Conservation (phyloP, 2,888 invertebrate species). For the Cepaea hortensis region DNA sequence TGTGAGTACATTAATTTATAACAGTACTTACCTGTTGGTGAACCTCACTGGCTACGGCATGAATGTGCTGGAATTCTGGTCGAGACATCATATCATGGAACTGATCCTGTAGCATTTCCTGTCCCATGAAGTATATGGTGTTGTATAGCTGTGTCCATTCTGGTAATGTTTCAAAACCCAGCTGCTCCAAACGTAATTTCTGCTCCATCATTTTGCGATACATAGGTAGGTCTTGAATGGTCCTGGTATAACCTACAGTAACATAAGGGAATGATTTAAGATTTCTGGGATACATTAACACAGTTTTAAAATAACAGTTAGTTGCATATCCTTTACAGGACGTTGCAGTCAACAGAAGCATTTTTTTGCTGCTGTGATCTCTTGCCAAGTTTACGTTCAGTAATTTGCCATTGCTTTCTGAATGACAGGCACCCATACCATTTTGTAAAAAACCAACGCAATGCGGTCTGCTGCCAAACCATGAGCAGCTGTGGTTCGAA, state of each 20-base stretch:
- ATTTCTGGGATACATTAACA: too few species aligned
- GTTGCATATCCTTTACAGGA: too few species aligned
- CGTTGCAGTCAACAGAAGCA: too few species aligned
- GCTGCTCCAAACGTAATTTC: constrained; percentile 18
- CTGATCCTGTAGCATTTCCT: constrained; percentile 57
- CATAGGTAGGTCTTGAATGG: constrained; percentile 38
- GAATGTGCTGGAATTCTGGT: constrained; percentile 57
- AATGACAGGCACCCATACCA: too few species aligned
- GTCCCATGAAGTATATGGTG: constrained; percentile 47
- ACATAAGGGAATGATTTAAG: neutral
- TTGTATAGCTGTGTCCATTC: constrained; percentile 53
- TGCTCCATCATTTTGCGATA: constrained; percentile 47
- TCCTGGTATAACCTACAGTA: constrained; percentile 29
- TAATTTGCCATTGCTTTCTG: too few species aligned
- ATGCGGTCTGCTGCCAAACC: too few species aligned
- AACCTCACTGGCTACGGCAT: constrained; percentile 57
- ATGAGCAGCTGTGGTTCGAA: too few species aligned
- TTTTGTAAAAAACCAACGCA: too few species aligned
- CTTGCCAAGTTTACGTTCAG: too few species aligned
- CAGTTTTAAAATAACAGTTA: too few species aligned
- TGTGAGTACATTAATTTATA: too few species aligned
- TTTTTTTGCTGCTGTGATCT: too few species aligned
- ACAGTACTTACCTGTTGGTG: constrained; percentile 60
- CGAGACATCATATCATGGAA: constrained; percentile 58
- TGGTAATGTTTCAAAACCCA: constrained; percentile 8